phyloP scores from a whole-genome alignment of 2,113 vertebrate species.

The Cranoglanis bouderius region DNA sequence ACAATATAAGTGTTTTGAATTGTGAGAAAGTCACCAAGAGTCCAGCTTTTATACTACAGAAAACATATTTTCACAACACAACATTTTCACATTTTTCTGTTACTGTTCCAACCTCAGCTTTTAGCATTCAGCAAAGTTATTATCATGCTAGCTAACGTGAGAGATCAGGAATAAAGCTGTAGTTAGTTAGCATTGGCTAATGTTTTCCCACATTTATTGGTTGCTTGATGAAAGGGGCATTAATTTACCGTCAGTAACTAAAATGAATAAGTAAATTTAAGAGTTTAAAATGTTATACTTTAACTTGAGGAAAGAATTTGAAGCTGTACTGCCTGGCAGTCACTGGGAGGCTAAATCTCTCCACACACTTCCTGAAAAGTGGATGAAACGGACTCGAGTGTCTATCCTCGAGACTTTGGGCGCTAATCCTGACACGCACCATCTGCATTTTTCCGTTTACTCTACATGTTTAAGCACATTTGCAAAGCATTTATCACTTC shows the following conservation, averaged over 20 bases:
- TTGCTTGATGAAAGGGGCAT: not conserved
- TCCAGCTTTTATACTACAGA: not conserved
- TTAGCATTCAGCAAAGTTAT: not conserved
- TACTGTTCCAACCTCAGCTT: not conserved
- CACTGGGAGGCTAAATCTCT: constrained; percentile 74
- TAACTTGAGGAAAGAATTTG: constrained; percentile 63
- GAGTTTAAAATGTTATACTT: not conserved
- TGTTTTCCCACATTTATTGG: not conserved
- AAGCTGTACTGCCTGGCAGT: constrained; percentile 74
- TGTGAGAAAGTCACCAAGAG: not conserved
- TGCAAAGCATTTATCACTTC: constrained; percentile 79
- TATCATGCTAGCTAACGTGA: not conserved
- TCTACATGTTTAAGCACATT: constrained; percentile 80
- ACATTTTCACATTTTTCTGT: not conserved
- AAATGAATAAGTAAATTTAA: not conserved
- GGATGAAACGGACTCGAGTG: constrained; percentile 74
- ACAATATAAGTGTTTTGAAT: not conserved
- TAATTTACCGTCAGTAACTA: not conserved
- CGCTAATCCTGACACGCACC: constrained; percentile 80
- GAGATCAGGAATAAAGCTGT: constrained; percentile 46
- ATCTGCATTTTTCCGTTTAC: constrained; percentile 76
- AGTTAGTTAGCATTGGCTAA: not conserved
- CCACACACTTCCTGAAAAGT: constrained; percentile 69
- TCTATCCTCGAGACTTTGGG: constrained; percentile 69
- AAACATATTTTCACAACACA: not conserved